Percentiles rank a stretch among this genome's conserved stretches.
phyloP scores from a whole-genome alignment of 1,140 invertebrate species.

The Eupristina koningsbergeri region DNA sequence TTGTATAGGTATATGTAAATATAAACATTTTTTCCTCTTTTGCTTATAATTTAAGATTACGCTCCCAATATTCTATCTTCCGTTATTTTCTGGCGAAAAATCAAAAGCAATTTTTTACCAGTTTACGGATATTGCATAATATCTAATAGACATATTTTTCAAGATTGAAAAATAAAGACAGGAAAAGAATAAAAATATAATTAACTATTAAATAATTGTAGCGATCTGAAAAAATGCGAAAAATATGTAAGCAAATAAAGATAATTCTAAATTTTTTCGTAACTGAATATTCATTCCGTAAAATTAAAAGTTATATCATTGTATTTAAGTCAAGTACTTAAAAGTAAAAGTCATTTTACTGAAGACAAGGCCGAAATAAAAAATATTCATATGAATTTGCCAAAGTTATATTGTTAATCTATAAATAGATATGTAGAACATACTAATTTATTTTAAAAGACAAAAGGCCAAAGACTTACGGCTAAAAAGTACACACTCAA shows the following conservation, averaged over 20 bases:
- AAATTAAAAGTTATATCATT: neutral
- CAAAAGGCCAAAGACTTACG: slow-evolving; percentile 23
- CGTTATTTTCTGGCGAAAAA: slow-evolving; percentile 27
- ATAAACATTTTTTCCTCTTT: neutral
- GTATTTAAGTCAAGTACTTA: neutral
- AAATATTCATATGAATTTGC: slow-evolving; percentile 13
- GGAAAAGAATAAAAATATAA: neutral
- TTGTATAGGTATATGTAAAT: neutral
- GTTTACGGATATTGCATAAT: neutral
- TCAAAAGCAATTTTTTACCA: slow-evolving; percentile 47
- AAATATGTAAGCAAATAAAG: slow-evolving; percentile 5
- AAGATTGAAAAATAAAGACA: neutral
- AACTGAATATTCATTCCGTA: neutral
- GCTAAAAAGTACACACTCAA: neutral
- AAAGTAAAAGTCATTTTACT: neutral
- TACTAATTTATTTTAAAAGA: slow-evolving; percentile 28
- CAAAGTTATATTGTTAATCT: slow-evolving; percentile 22
- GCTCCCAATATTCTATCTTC: neutral
- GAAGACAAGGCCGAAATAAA: neutral
- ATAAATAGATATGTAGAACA: slow-evolving; percentile 17
- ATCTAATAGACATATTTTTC: neutral
- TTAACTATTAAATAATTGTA: neutral
- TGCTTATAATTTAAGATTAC: neutral
- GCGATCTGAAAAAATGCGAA: neutral
- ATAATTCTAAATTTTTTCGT: neutral